A percentile compares a stretch with the other conserved stretches of the same genome.
Conservation (phyloP, 2,888 invertebrate genomes). For the Phyllotreta cruciferae region DNA sequence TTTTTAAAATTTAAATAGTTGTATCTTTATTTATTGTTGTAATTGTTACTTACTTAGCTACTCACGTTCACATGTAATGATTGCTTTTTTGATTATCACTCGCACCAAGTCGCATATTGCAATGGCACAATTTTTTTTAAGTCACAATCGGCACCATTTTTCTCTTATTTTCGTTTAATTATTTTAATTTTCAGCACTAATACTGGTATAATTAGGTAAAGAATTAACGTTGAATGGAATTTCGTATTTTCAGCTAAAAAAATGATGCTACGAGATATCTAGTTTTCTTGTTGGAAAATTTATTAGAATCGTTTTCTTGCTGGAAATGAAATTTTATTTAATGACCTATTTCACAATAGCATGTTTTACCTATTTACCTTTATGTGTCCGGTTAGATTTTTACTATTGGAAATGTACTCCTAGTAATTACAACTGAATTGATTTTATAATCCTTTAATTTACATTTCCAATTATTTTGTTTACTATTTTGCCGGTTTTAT, state of each 20-base stretch:
- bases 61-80: constrained; percentile 78
- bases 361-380: constrained; percentile 11
- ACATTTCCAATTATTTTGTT: no score
- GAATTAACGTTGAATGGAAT: constrained; percentile 52
- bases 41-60: constrained; percentile 62
- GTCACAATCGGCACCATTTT: constrained; percentile 60
- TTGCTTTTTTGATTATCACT: constrained; percentile 61
- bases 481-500: no score
- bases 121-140: constrained; percentile 61
- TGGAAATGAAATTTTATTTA: constrained; percentile 13
- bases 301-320: not conserved
- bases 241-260: constrained; percentile 34
- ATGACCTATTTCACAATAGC: constrained; percentile 9
- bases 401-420: constrained; percentile 4
- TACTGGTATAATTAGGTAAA: constrained; percentile 54
- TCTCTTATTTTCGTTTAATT: constrained; percentile 45
- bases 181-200: constrained; percentile 54
- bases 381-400: constrained; percentile 2
- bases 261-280: not conserved
- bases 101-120: constrained; percentile 61
- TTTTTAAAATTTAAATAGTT: constrained; percentile 42
- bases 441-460: not conserved
- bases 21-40: constrained; percentile 55
- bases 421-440: not conserved
- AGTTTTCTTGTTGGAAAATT: not conserved